Base-by-base conservation (phyloP, 2,888 invertebrate genomes). In the Stramonita haemastoma region DNA sequence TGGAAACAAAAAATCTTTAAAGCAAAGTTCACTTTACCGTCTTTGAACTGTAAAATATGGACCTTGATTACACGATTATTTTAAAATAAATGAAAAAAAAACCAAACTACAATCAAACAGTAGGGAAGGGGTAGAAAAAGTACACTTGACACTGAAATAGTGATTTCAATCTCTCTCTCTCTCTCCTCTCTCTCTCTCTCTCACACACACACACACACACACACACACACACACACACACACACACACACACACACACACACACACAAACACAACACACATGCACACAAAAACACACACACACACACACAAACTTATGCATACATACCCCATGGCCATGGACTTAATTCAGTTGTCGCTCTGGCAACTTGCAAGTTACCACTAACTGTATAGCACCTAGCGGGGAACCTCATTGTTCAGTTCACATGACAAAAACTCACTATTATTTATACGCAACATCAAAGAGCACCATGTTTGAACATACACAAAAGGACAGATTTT, bases 191-290 rank as follows among this genome's bases (percentile, higher is more conserved):
- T 26, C 29, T n/a, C 13, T 19, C 56, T 36, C 86, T 90, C 91
- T 73, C 29, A 79, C n/a, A 22, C 22, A 79, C 29, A 79, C 79
- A 79, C 79, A n/a, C 79, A 66, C 66, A 66, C 8, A 46, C 46
- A n/a, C n/a, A 57, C 57, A 77, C 77, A 77, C 22, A 15, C 77
- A 77, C 77, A 77, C 13, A 15, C 86, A 91, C 91, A 84, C 5
- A 81, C 32, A n/a, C 29, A 77, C 26, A 81, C 83, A 83, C 22
- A 19, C 0, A 77, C 29, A 60, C 32, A 32, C 29, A 15, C 32
- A 17, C 11, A 34, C 79, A 29, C 26, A 81, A 13, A 32, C 32
- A 15, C 79, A 13, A 57, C 85, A 56, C 56, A 85, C 56, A 57
- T 57, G n/a, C 6, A 29, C 29, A 4, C 6, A 81, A 32, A 36